A percentile compares a stretch with the other conserved stretches of the same genome.
phyloP scores from a whole-genome alignment of 2,888 invertebrate species.

The Cryptocheilus praepositus region DNA sequence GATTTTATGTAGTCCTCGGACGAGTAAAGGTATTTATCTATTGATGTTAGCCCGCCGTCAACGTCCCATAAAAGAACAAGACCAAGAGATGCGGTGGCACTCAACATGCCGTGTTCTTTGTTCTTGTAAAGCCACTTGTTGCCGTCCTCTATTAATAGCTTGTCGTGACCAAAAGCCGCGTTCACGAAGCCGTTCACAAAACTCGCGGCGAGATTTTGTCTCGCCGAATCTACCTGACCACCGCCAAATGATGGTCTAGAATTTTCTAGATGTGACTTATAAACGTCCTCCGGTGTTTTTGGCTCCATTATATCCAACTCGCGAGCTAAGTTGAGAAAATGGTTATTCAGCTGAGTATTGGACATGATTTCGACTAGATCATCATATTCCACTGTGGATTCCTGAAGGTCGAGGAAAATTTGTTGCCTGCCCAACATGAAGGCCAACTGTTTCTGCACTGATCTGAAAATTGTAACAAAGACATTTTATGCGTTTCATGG shows the following conservation, averaged over 20 bases:
- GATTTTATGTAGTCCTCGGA: slow-evolving; percentile 98
- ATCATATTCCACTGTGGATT: slow-evolving; percentile 81
- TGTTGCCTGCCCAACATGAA: slow-evolving; percentile 98
- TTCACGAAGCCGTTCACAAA: slow-evolving; percentile 99
- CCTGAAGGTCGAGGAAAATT: slow-evolving; percentile 87
- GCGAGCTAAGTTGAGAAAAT: slow-evolving; percentile 93
- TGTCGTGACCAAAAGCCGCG: slow-evolving; percentile 97
- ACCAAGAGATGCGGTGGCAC: slow-evolving; percentile 97
- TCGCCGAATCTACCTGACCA: slow-evolving; percentile 92
- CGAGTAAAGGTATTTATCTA: slow-evolving; percentile 97
- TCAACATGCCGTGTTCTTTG: slow-evolving; percentile 98
- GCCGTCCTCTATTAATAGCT: slow-evolving; percentile 91
- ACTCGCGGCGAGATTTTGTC: slow-evolving; percentile 97
- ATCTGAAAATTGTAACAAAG: slow-evolving; percentile 76
- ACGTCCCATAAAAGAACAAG: slow-evolving; percentile 98
- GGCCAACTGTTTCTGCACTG: slow-evolving; percentile 94
- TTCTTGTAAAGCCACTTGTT: slow-evolving; percentile 92
- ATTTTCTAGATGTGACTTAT: slow-evolving; percentile 97
- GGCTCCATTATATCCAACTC: slow-evolving; percentile 99
- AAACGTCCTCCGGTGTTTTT: slow-evolving; percentile 98
- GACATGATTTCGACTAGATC: slow-evolving; percentile 92
- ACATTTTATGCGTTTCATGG: background rate
- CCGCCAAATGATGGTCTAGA: slow-evolving; percentile 85
- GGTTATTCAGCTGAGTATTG: slow-evolving; percentile 93
- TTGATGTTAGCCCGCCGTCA: slow-evolving; percentile 97